Evolutionary conservation across 2,888 invertebrate genomes (phyloP).

Genomic region (Plagodis pulveraria): DNA sequence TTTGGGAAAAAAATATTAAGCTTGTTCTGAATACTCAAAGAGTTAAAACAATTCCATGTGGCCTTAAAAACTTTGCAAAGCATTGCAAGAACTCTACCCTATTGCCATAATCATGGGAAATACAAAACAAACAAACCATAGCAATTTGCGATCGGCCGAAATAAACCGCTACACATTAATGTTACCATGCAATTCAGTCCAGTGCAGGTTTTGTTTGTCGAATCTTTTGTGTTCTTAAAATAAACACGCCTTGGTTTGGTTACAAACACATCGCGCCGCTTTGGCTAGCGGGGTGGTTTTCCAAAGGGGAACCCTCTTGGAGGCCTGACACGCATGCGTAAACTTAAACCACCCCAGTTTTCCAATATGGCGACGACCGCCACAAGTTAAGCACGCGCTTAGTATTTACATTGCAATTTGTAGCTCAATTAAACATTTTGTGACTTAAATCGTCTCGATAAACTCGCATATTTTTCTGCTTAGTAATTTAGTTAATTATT

Average conservation of each 20-base stretch:
- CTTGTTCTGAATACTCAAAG: not conserved
- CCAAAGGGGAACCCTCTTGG: conserved; percentile 53
- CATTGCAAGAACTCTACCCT: conserved; percentile 1
- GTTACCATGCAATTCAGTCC: conserved; percentile 39
- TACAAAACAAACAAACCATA: conserved; percentile 17
- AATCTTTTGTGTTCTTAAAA: conserved; percentile 43
- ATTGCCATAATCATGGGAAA: conserved; percentile 4
- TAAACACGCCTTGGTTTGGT: conserved; percentile 41
- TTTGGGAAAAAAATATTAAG: not conserved
- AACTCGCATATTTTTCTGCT: conserved; percentile 26
- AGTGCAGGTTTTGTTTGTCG: not conserved
- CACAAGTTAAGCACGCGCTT: conserved; percentile 75
- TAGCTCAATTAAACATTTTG: conserved; percentile 24
- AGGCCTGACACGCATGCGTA: conserved; percentile 73
- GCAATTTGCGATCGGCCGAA: conserved; percentile 11
- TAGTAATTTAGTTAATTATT: conserved; percentile 35
- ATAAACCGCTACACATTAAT: conserved; percentile 15
- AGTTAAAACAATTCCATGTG: not conserved
- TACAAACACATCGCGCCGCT: conserved; percentile 25
- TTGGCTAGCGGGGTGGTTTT: conserved; percentile 51
- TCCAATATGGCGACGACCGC: conserved; percentile 81
- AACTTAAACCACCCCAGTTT: conserved; percentile 62
- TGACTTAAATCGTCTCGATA: conserved; percentile 23
- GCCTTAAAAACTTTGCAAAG: not conserved
- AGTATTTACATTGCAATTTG: conserved; percentile 58